phyloP scores from a whole-genome alignment of 2,888 invertebrate species.

The Chloroclysta siterata region DNA sequence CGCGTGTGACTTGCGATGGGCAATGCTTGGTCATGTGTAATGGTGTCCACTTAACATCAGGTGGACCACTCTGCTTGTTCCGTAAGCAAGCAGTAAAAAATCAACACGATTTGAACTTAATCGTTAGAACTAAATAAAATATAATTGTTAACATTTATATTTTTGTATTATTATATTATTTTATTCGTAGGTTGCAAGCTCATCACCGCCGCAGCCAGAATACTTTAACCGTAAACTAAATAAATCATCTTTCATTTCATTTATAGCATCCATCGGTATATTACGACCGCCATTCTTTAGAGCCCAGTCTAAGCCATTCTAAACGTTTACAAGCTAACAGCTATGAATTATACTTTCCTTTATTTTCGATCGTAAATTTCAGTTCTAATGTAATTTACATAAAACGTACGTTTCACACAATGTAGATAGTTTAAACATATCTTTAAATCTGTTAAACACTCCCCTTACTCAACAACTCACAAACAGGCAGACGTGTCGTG shows the following conservation, averaged over 20 bases:
- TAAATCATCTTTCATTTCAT: no score
- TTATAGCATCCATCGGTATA: background rate
- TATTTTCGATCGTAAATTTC: constrained; percentile 24
- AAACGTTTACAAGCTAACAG: constrained; percentile 9
- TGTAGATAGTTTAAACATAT: background rate
- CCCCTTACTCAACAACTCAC: background rate
- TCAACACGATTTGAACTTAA: no score
- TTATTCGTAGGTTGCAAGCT: no score
- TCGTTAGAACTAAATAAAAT: no score
- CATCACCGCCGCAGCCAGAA: no score
- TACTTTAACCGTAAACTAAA: no score
- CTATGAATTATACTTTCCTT: constrained; percentile 25
- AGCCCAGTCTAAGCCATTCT: background rate
- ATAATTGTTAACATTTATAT: no score
- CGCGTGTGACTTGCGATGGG: background rate
- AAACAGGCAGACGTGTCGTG: background rate
- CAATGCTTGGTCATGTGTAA: no score
- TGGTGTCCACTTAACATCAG: no score
- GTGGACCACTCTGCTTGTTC: no score
- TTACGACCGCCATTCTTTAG: background rate
- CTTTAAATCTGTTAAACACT: background rate
- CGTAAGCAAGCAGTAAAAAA: no score
- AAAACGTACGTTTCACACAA: constrained; percentile 15
- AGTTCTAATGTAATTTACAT: constrained; percentile 17
- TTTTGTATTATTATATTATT: no score